Evolutionary conservation across 1,140 invertebrate genomes (phyloP).

Genomic region (Phocides pigmalion): DNA sequence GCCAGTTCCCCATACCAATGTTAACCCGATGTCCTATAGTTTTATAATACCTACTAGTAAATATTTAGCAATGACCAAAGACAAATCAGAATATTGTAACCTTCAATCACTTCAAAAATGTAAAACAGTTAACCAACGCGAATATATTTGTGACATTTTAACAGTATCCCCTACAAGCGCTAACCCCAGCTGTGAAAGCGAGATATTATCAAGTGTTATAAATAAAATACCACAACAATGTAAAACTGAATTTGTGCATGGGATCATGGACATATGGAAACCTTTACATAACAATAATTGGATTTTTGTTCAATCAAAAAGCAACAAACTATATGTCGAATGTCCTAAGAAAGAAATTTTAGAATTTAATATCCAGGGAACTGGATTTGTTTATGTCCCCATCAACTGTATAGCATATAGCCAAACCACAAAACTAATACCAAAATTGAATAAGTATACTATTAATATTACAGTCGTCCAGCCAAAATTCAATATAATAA

Average conservation of each 20-base stretch:
- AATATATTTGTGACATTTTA: constrained; percentile 38
- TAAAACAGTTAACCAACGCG: constrained; percentile 1
- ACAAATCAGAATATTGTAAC: constrained; percentile 41
- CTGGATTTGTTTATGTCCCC: constrained; percentile 33
- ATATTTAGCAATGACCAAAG: constrained; percentile 40
- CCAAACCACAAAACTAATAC: constrained; percentile 31
- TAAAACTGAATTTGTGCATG: constrained; percentile 35
- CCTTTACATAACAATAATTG: constrained; percentile 38
- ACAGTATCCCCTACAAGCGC: constrained; percentile 34
- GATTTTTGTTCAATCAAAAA: constrained; percentile 42
- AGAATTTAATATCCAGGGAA: constrained; percentile 33
- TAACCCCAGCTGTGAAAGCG: constrained; percentile 42
- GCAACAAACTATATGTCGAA: constrained; percentile 37
- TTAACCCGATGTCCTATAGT: constrained; percentile 36
- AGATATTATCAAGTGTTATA: constrained; percentile 35
- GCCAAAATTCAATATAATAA: constrained; percentile 37
- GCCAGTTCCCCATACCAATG: constrained; percentile 38
- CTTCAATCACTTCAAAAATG: constrained; percentile 33
- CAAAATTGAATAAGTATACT: constrained; percentile 15
- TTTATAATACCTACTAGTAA: constrained; percentile 38
- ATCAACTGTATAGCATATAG: constrained; percentile 26
- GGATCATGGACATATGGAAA: constrained; percentile 43
- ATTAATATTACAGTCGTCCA: constrained; percentile 7
- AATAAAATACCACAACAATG: constrained; percentile 34
- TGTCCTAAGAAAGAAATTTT: constrained; percentile 24